phyloP scores from a whole-genome alignment of 2,113 vertebrate genomes.

The Phyllostomus hastatus region DNA sequence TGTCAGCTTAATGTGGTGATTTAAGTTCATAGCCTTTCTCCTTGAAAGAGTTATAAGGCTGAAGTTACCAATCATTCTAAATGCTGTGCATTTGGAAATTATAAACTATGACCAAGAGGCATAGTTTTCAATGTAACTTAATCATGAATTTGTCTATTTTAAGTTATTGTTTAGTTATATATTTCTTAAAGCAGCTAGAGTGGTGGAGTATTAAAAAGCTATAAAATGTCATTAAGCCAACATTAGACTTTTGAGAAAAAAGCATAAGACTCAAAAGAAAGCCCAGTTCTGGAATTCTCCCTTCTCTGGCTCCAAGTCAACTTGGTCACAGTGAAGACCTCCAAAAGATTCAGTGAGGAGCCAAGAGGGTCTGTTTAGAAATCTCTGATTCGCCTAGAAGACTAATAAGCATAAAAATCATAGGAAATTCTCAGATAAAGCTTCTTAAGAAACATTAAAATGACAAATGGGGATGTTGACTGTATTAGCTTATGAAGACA shows the following conservation, averaged over 20 bases:
- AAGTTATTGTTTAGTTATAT: slow-evolving; percentile 72
- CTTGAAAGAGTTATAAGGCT: slow-evolving; percentile 62
- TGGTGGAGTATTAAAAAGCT: slow-evolving; percentile 54
- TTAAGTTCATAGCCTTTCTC: slow-evolving; percentile 66
- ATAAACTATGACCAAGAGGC: slow-evolving; percentile 50
- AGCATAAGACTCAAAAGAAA: slow-evolving; percentile 62
- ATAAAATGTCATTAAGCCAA: slow-evolving; percentile 71
- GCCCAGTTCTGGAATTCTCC: slow-evolving; percentile 15
- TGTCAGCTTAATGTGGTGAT: slow-evolving; percentile 69
- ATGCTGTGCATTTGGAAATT: slow-evolving; percentile 64
- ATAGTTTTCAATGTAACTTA: slow-evolving; percentile 66
- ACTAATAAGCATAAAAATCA: slow-evolving; percentile 12
- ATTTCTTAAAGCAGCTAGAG: slow-evolving; percentile 65
- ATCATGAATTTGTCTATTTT: slow-evolving; percentile 67
- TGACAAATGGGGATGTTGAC: not conserved
- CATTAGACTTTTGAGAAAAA: slow-evolving; percentile 70
- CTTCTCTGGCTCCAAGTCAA: slow-evolving; percentile 58
- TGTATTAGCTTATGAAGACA: slow-evolving; percentile 31
- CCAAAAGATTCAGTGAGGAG: slow-evolving; percentile 50
- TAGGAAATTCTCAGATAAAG: slow-evolving; percentile 33
- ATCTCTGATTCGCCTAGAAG: slow-evolving; percentile 51
- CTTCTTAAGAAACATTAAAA: slow-evolving; percentile 31
- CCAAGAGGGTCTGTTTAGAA: slow-evolving; percentile 59
- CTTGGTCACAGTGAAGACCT: slow-evolving; percentile 60
- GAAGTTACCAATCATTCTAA: slow-evolving; percentile 65